These are phyloP conservation scores for Apotomis turbidana DNA, from an alignment of 2,888 invertebrate species.

Conservation along the genomic window DNA sequence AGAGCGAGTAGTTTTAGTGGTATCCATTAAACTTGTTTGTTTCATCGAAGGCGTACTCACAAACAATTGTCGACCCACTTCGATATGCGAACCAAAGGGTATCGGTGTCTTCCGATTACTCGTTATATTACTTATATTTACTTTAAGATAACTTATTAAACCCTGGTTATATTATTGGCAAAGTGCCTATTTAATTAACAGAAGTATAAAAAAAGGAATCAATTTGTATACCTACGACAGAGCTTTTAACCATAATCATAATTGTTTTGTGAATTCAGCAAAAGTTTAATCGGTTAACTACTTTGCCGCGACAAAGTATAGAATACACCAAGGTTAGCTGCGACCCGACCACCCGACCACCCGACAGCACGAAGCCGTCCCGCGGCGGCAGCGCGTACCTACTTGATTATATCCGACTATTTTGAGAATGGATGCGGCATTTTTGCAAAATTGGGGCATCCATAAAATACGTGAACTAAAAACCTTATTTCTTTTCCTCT, in stretches of 20 bases:
- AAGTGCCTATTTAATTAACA: background rate
- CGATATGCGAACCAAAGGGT: slow-evolving; percentile 24
- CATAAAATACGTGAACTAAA: too few relatives aligned
- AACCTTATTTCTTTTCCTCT: too few relatives aligned
- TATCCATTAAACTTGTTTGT: slow-evolving; percentile 14
- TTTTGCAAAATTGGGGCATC: slow-evolving; percentile 8
- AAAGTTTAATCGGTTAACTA: slow-evolving; percentile 41
- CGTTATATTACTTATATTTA: slow-evolving; percentile 13
- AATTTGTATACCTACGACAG: background rate
- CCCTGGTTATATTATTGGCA: background rate
- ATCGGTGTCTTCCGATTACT: slow-evolving; percentile 12
- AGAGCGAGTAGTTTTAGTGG: background rate
- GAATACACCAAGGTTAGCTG: slow-evolving; percentile 54
- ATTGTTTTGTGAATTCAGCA: slow-evolving; percentile 28
- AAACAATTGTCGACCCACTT: slow-evolving; percentile 19
- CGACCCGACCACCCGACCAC: slow-evolving; percentile 47
- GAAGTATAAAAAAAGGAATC: background rate
- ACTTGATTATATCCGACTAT: slow-evolving; percentile 32
- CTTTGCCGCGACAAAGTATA: slow-evolving; percentile 26
- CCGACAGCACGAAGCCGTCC: slow-evolving; percentile 46
- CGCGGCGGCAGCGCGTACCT: slow-evolving; percentile 44
- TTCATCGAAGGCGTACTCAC: slow-evolving; percentile 7
- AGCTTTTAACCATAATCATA: background rate
- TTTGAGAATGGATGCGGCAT: slow-evolving; percentile 32
- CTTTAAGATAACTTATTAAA: slow-evolving; percentile 16